phyloP scores from a whole-genome alignment of 2,888 invertebrate species.

The Athalia rosae region DNA sequence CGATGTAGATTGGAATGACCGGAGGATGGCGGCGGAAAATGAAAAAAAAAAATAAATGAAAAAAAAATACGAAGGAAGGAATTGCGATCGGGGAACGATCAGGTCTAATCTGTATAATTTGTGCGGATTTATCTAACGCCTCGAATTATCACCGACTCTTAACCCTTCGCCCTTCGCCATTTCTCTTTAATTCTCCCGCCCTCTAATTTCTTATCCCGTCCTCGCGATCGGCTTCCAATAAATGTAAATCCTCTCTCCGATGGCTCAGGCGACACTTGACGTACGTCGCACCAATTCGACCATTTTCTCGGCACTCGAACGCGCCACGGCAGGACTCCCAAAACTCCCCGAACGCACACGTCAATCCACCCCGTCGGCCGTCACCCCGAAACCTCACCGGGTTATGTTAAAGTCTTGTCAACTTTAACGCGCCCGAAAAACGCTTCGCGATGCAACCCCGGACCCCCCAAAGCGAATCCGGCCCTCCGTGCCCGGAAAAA shows the following conservation, averaged over 20 bases:
- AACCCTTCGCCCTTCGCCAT: not conserved
- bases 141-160: slow-evolving; percentile 50
- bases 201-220: not conserved
- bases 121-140: slow-evolving; percentile 56
- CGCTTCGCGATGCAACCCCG: too few relatives aligned
- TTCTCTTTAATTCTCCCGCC: not conserved
- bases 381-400: not conserved
- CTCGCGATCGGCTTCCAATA: not conserved
- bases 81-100: slow-evolving; percentile 47
- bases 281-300: slow-evolving; percentile 2
- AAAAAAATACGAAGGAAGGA: too few relatives aligned
- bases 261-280: not conserved
- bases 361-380: not conserved
- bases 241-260: slow-evolving; percentile 19
- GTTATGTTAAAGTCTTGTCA: not conserved
- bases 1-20: slow-evolving; percentile 1
- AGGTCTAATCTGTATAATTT: slow-evolving; percentile 60
- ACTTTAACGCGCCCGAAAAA: not conserved
- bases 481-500: not conserved
- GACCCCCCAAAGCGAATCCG: too few relatives aligned
- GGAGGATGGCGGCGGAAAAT: slow-evolving; percentile 28
- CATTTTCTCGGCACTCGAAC: not conserved
- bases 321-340: not conserved
- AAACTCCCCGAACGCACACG: not conserved
- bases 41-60: too few relatives aligned